phyloP scores from a whole-genome alignment of 2,113 vertebrate genomes.

The Mustela nigripes region DNA sequence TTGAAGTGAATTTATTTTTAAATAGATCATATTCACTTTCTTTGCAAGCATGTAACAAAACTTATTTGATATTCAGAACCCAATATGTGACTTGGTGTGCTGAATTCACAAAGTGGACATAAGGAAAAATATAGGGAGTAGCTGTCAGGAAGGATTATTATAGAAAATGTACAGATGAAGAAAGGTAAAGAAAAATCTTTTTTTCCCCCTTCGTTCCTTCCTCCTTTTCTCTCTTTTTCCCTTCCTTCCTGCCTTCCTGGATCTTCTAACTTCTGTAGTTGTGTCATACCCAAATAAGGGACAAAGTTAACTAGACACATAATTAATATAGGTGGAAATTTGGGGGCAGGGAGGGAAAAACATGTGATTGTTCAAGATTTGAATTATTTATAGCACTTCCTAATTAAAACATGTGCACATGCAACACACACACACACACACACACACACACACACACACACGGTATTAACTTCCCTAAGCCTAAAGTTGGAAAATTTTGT shows the following conservation, averaged over 20 bases:
- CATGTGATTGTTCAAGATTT: neutral
- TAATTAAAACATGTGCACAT: neutral
- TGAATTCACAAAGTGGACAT: slow-evolving; percentile 7
- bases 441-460: neutral
- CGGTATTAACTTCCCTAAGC: neutral
- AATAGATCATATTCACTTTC: slow-evolving; percentile 47
- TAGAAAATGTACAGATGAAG: neutral
- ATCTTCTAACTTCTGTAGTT: neutral
- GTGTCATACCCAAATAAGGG: neutral
- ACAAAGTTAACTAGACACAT: neutral
- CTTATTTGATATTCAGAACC: neutral
- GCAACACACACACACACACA: neutral
- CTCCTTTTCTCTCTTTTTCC: neutral
- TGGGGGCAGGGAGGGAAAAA: neutral
- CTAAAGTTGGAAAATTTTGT: neutral
- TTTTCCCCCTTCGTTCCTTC: neutral
- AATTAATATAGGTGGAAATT: neutral
- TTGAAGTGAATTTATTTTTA: slow-evolving; percentile 61
- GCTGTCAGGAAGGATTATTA: neutral
- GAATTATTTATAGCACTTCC: neutral
- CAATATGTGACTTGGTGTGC: neutral
- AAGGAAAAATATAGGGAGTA: neutral
- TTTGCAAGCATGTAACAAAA: slow-evolving; percentile 10
- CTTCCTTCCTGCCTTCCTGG: neutral
- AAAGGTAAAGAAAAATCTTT: neutral